phyloP scores from a whole-genome alignment of 2,888 invertebrate genomes.

The Onthophagus sagittarius region DNA sequence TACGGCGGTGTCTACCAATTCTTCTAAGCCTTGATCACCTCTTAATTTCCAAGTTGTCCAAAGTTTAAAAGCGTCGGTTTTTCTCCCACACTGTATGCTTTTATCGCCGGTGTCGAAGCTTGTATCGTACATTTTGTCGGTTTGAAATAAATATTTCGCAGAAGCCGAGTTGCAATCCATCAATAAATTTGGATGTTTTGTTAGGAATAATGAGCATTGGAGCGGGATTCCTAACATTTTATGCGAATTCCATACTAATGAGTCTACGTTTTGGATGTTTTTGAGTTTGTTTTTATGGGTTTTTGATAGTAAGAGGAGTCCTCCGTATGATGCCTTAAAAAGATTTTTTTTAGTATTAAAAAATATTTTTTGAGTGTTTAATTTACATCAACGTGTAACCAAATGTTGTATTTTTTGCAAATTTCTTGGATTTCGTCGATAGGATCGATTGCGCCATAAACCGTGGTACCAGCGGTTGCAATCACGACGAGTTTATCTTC shows the following conservation, averaged over 20 bases:
- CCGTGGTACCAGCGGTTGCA: slow-evolving; percentile 77
- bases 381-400: slow-evolving; percentile 81
- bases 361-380: slow-evolving; percentile 10
- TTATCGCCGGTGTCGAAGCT: slow-evolving; percentile 80
- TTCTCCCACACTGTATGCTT: slow-evolving; percentile 88
- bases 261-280: slow-evolving; percentile 69
- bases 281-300: slow-evolving; percentile 59
- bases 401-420: slow-evolving; percentile 64
- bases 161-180: slow-evolving; percentile 66
- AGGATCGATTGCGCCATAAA: slow-evolving; percentile 79
- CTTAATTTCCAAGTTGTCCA: slow-evolving; percentile 91
- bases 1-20: slow-evolving; percentile 64
- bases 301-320: slow-evolving; percentile 65
- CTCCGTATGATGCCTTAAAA: slow-evolving; percentile 75
- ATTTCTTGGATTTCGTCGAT: slow-evolving; percentile 63
- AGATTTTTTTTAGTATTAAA: slow-evolving; percentile 23
- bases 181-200: slow-evolving; percentile 56
- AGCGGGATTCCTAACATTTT: slow-evolving; percentile 79
- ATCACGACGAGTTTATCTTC: slow-evolving; percentile 66
- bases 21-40: slow-evolving; percentile 59
- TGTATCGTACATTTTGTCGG: slow-evolving; percentile 80
- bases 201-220: slow-evolving; percentile 71
- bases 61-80: slow-evolving; percentile 86
- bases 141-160: slow-evolving; percentile 76
- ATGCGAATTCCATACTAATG: slow-evolving; percentile 83